Evolutionary conservation across 2,888 invertebrate genomes (phyloP).

Genomic region (Orthosia cruda): DNA sequence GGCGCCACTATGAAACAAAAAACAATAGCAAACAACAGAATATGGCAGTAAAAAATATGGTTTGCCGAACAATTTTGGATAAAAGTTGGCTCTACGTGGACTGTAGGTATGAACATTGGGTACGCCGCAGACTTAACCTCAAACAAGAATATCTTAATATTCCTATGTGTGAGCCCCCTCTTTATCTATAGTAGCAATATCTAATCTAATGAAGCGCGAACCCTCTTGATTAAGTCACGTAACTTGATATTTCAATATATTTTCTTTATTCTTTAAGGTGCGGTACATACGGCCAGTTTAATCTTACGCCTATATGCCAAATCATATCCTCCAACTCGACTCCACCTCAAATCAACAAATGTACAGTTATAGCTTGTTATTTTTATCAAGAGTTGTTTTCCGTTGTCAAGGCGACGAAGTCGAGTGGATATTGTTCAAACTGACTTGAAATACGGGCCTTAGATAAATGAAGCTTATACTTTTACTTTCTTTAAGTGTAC

Average conservation of each 20-base stretch:
- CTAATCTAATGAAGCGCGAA: constrained; percentile 10
- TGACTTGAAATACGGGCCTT: too few species aligned
- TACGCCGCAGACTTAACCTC: background rate
- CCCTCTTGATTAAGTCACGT: constrained; percentile 11
- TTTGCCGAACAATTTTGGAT: too few species aligned
- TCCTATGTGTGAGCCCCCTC: background rate
- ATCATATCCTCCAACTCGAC: too few species aligned
- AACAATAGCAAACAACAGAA: background rate
- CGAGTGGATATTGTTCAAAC: too few species aligned
- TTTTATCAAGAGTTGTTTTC: too few species aligned
- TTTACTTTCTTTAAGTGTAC: background rate
- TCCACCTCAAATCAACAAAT: too few species aligned
- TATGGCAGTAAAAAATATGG: too few species aligned
- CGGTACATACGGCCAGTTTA: background rate
- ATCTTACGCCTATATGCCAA: background rate
- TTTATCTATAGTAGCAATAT: constrained; percentile 6
- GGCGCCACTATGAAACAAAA: background rate
- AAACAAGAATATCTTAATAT: background rate
- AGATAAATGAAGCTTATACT: background rate
- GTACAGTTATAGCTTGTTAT: too few species aligned
- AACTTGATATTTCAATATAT: constrained; percentile 21
- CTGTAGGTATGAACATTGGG: background rate
- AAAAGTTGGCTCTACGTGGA: background rate
- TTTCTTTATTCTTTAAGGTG: constrained; percentile 9
- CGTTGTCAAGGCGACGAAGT: too few species aligned